phyloP scores from a whole-genome alignment of 1,140 invertebrate species.

The Dendroctonus valens region DNA sequence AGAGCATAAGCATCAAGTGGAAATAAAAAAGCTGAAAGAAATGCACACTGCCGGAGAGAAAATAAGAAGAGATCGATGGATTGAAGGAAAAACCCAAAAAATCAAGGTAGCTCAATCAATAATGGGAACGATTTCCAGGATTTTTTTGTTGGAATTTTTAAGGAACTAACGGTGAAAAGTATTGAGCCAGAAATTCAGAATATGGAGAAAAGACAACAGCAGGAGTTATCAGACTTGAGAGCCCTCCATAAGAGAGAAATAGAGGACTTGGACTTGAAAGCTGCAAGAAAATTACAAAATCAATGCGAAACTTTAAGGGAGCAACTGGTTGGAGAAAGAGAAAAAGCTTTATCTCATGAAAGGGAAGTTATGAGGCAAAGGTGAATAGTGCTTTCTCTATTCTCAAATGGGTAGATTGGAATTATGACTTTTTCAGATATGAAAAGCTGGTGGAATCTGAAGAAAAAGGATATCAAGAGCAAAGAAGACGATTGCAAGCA shows the following conservation, averaged over 20 bases:
- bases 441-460: constrained; percentile 58
- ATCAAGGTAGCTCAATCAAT: constrained; percentile 56
- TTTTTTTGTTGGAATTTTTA: constrained; percentile 36
- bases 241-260: constrained; percentile 60
- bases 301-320: constrained; percentile 54
- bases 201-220: constrained; percentile 63
- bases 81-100: constrained; percentile 68
- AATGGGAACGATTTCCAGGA: neutral
- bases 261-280: constrained; percentile 57
- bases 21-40: constrained; percentile 64
- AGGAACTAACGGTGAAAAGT: constrained; percentile 71
- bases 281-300: constrained; percentile 56
- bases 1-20: constrained; percentile 63
- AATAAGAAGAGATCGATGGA: constrained; percentile 64
- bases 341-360: constrained; percentile 56
- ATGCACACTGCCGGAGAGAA: constrained; percentile 66
- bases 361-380: constrained; percentile 48
- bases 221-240: constrained; percentile 60
- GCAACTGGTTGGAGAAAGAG: constrained; percentile 53
- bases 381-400: no score
- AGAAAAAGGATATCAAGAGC: constrained; percentile 56
- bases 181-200: constrained; percentile 69
- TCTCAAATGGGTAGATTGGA: no score
- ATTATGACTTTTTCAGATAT: constrained; percentile 44
- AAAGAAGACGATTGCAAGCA: constrained; percentile 53